Evolutionary conservation across 1,140 invertebrate genomes (phyloP).

Genomic region (Drosophila sp.): DNA sequence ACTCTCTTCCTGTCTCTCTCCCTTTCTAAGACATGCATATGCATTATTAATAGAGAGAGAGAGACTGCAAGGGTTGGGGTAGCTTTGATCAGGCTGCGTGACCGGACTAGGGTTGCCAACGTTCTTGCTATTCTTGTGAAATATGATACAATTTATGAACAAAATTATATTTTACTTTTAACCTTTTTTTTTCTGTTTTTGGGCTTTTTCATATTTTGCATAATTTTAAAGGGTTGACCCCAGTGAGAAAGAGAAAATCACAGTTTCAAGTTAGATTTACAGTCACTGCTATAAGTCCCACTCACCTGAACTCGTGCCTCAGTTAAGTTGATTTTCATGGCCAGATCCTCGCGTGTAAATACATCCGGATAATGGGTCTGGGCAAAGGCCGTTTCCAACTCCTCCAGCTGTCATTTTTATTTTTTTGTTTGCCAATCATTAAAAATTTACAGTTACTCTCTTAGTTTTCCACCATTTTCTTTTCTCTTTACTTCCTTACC

Average conservation of each 20-base stretch:
- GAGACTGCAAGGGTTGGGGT: not conserved
- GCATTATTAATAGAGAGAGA: constrained; percentile 70
- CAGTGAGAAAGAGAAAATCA: constrained; percentile 19
- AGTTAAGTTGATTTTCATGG: constrained; percentile 99
- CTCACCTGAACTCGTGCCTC: constrained; percentile 98
- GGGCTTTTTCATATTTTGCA: constrained; percentile 50
- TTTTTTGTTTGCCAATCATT: constrained; percentile 29
- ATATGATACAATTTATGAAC: constrained; percentile 78
- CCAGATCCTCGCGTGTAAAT: constrained; percentile 98
- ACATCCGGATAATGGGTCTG: constrained; percentile 99
- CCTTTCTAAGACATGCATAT: constrained; percentile 61
- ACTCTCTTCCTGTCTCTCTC: not conserved
- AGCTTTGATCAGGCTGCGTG: constrained; percentile 74
- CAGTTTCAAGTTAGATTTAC: constrained; percentile 1
- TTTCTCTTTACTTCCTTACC: constrained; percentile 86
- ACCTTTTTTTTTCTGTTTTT: constrained; percentile 30
- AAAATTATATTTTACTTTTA: constrained; percentile 39
- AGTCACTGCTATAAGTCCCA: constrained; percentile 6
- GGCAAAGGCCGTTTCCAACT: constrained; percentile 98
- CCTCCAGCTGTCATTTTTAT: constrained; percentile 89
- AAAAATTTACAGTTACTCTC: constrained; percentile 56
- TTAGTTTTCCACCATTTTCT: constrained; percentile 3
- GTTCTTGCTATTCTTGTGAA: constrained; percentile 61
- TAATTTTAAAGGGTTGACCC: constrained; percentile 55
- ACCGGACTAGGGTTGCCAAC: constrained; percentile 61